Percentiles rank a stretch among this genome's conserved stretches.
Evolutionary conservation across 2,797 vertebrate genomes (phyloP).

Genomic region (Brachyalestes nurse): DNA sequence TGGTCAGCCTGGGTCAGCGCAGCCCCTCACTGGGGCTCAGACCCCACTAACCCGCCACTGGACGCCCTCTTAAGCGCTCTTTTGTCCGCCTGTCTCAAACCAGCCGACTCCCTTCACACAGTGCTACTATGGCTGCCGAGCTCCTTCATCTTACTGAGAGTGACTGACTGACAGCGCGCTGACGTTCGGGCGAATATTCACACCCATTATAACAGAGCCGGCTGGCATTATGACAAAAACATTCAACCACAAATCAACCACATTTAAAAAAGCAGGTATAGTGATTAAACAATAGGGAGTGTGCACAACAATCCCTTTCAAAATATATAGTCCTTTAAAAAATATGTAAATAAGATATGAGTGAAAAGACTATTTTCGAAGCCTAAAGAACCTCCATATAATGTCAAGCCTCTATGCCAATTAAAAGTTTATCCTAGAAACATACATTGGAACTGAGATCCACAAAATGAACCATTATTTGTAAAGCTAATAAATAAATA

Average conservation of each 20-base stretch:
- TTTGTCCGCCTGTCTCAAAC: conserved; percentile 82
- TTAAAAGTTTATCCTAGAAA: background rate
- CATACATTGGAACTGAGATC: background rate
- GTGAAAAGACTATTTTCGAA: background rate
- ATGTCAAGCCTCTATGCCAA: background rate
- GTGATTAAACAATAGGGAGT: too few species aligned
- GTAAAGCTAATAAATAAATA: background rate
- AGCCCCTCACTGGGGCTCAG: conserved; percentile 77
- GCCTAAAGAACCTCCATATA: background rate
- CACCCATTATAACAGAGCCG: background rate
- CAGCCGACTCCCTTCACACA: conserved; percentile 67
- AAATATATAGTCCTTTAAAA: too few species aligned
- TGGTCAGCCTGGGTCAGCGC: conserved; percentile 86
- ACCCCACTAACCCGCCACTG: conserved; percentile 75
- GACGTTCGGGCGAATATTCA: conserved; percentile 19
- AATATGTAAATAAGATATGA: too few species aligned
- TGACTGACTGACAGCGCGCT: conserved; percentile 39
- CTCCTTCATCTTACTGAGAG: conserved; percentile 56
- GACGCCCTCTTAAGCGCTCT: conserved; percentile 82
- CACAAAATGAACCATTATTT: background rate
- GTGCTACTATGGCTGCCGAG: conserved; percentile 72
- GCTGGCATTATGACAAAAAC: conserved; percentile 22
- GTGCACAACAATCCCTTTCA: too few species aligned
- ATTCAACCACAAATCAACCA: background rate
- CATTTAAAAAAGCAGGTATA: background rate